phyloP scores from a whole-genome alignment of 2,113 vertebrate species.

The Eretmochelys imbricata region DNA sequence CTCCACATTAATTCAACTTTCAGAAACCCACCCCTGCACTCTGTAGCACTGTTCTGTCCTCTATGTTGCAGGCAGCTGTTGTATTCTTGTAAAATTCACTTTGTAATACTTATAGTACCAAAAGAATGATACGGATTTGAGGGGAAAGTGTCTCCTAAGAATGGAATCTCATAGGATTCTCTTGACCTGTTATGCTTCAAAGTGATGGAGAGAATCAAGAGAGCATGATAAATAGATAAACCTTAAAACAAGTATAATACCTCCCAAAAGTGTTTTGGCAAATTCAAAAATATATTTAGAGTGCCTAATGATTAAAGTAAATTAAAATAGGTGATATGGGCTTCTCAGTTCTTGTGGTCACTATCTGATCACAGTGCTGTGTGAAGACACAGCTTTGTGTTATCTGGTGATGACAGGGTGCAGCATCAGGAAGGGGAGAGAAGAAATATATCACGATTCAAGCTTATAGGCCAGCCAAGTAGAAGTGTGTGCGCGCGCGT shows the following conservation, averaged over 20 bases:
- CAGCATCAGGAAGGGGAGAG: neutral
- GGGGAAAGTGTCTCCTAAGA: neutral
- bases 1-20: neutral
- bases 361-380: neutral
- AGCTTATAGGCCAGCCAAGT: neutral
- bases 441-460: neutral
- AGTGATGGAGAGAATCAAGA: neutral
- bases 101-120: neutral
- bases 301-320: neutral
- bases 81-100: neutral
- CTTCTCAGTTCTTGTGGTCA: neutral
- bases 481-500: neutral
- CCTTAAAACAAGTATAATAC: neutral
- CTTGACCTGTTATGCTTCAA: neutral
- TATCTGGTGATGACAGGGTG: neutral
- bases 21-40: neutral
- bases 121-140: no score
- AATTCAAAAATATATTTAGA: neutral
- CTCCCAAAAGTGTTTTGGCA: neutral
- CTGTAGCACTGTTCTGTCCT: neutral
- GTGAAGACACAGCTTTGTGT: neutral
- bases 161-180: neutral
- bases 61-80: neutral
- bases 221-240: neutral
- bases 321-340: neutral